Conservation (phyloP, 2,888 invertebrate genomes). For the Phragmatobia fuliginosa region DNA sequence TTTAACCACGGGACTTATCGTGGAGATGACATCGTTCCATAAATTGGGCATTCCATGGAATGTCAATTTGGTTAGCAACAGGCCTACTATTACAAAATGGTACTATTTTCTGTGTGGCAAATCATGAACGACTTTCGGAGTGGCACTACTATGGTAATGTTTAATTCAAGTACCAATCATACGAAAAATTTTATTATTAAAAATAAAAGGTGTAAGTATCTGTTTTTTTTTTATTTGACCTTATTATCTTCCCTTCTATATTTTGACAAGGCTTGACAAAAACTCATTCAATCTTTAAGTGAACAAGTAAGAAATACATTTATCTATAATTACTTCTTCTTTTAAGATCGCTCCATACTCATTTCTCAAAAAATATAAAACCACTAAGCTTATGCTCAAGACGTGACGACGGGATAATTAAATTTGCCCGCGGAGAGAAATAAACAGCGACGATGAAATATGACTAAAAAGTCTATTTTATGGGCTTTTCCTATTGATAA, state of each 20-base stretch:
- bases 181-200: too few species aligned
- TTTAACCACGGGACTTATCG: too few species aligned
- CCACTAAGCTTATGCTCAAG: slow-evolving; percentile 59
- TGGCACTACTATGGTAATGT: too few species aligned
- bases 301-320: neutral
- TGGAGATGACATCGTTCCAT: too few species aligned
- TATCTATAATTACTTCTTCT: slow-evolving; percentile 4
- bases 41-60: too few species aligned
- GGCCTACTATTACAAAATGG: too few species aligned
- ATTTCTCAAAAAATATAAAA: slow-evolving; percentile 52
- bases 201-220: too few species aligned
- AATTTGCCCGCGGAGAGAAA: slow-evolving; percentile 54
- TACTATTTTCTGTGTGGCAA: too few species aligned
- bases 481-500: slow-evolving; percentile 37
- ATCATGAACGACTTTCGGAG: too few species aligned
- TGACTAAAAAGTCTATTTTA: slow-evolving; percentile 50
- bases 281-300: neutral
- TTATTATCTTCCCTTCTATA: neutral
- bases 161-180: too few species aligned
- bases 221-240: too few species aligned
- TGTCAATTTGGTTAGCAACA: too few species aligned
- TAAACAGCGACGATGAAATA: slow-evolving; percentile 52
- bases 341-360: slow-evolving; percentile 31
- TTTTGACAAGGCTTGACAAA: neutral
- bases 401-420: slow-evolving; percentile 60